Percentiles rank a stretch among this genome's conserved stretches.
These are phyloP conservation scores for Psittacus erithacus DNA, from an alignment of 2,113 vertebrate genomes.

Conservation along the genomic window DNA sequence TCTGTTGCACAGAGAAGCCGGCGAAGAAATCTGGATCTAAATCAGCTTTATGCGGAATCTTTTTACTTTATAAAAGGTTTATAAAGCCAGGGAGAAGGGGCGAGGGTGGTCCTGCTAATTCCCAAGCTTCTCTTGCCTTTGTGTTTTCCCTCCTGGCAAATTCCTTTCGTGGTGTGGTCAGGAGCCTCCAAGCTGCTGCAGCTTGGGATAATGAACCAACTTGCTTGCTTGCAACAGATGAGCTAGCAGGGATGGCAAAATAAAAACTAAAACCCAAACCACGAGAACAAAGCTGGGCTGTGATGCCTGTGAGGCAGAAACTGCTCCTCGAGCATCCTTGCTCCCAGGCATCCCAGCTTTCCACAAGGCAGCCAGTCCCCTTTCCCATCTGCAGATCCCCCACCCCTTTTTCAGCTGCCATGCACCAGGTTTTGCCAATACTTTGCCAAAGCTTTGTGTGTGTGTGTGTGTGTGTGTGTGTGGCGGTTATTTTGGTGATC, in stretches of 20 bases:
- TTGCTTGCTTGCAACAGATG: not conserved
- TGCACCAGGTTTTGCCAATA: not conserved
- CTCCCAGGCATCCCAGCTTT: not conserved
- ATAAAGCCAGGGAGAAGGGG: not conserved
- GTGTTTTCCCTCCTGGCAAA: not conserved
- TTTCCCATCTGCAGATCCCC: accelerated
- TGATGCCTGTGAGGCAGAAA: not conserved
- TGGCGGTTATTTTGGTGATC: not conserved
- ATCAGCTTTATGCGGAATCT: not conserved
- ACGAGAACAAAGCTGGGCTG: not conserved
- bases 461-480: not conserved
- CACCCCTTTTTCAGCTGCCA: not conserved
- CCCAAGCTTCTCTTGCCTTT: not conserved
- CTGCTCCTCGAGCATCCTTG: not conserved
- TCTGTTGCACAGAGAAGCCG: accelerated
- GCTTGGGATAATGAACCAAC: not conserved
- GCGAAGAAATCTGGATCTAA: not conserved
- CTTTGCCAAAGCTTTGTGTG: not conserved
- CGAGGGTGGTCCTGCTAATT: not conserved
- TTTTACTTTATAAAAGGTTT: not conserved
- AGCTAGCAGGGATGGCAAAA: not conserved
- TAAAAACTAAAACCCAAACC: not conserved
- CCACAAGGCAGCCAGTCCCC: accelerated
- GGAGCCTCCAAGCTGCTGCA: not conserved
- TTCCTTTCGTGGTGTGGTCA: accelerated